Base-by-base conservation (phyloP, 2,113 vertebrate genomes). In the Bubo scandiacus region DNA sequence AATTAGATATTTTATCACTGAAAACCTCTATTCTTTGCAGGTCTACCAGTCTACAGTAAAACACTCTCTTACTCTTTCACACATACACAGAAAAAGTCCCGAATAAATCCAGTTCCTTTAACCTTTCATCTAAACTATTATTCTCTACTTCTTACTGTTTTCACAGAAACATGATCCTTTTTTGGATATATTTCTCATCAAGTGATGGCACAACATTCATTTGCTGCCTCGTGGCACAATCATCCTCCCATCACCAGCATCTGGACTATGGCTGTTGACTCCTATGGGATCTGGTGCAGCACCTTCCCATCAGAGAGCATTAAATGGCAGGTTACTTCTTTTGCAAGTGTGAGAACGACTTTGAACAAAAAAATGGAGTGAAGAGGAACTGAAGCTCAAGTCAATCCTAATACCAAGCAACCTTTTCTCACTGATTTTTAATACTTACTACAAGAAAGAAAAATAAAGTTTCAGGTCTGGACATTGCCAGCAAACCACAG, bases 211-310 rank as follows among this genome's bases (percentile, higher is more conserved):
- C 36, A 47, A 7, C 18, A 13, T 5, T 55, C 26, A 12, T 73
- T 2, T 36, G 12, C 18, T 80, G 51, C 74, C 55, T 22, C 1
- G 1, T n/a, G 70, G 57, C 43, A 68, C 19, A n/a, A 32, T 2
- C 19, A 5, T 4, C n/a, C 30, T 78, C 36, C 58, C 67, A 49
- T 2, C 21, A 32, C 29, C 51, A 34, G 59, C 43, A 61, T 3
- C 17, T 47, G 43, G 47, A 32, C 16, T 14, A 7, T 0, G 2
- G 52, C 11, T 34, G 2, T 5, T 8, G 8, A 15, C 63, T 59
- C 18, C 57, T 36, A 3, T 2, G 38, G 51, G 63, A 70, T 18
- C 27, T 62, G 49, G 62, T 3, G 36, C 9, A 2, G 34, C 29
- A 13, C 30, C 30, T 22, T 26, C 51, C 67, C 77, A 34, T 18